Evolutionary conservation across 2,113 vertebrate genomes (phyloP), one percentile per base, ranked within the genome.

Genomic region (Peromyscus maniculatus): DNA sequence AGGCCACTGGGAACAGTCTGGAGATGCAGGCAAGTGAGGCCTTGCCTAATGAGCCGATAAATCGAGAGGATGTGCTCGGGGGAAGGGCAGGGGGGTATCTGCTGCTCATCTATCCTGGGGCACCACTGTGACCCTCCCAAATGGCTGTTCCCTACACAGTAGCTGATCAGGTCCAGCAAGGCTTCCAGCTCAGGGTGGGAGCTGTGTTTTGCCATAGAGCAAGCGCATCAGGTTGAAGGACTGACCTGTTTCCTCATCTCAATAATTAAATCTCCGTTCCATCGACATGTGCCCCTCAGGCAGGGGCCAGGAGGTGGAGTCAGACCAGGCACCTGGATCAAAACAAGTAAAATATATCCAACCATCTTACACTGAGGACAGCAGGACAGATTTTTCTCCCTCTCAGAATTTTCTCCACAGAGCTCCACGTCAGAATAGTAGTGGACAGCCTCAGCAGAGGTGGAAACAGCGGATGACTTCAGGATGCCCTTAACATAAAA

Each of bases 41-140:
- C 92, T 93, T 87, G 97, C 83, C 93, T 97, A 89, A 87, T 87
- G 96, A 97, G 96, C 49, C 84, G 62, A 97, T 95, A 90, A 93
- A 74, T 86, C 86, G 92, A 96, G 84, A 92, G 89, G 93, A 22
- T 94, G 39, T 26, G 83, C 64, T 93, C 86, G 93, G 33, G 83
- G 22, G 88, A 91, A 97, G 97, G 91, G 71, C 94, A 97, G 89
- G 59, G 66, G 96, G 33, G 52, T 46, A 49, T 95, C 91, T 96
- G 39, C 95, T 95, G 91, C 95, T 95, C 88, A 88, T 95, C 96
- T 97, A 67, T 97, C 95, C 95, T 88, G 17, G 6, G 96, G 75
- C 84, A 80, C 77, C 95, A 36, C 64, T 52, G 22, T 39, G 87
- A 52, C 91, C 46, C 98, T 83, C 90, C 80, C 84, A 94, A 97